Evolutionary conservation across 2,797 vertebrate species (phyloP).

Genomic region (Scolopax bukidnonensis): DNA sequence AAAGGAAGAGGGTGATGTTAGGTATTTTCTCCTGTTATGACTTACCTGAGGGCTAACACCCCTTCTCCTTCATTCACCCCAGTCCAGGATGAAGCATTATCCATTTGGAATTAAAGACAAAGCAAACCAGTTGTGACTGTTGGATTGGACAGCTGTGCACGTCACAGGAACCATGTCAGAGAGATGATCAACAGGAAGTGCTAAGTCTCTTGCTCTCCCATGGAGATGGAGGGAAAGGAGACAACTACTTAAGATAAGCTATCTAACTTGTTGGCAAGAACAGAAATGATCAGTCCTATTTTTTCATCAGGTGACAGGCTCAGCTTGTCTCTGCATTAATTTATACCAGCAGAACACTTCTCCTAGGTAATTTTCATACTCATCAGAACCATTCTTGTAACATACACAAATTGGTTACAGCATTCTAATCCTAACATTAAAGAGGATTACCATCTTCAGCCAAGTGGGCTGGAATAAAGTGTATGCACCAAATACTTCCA

Average conservation of each 20-base stretch:
- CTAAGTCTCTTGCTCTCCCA: background rate
- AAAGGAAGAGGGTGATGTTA: background rate
- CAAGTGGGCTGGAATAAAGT: background rate
- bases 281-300: background rate
- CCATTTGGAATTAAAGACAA: background rate
- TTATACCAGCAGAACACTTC: background rate
- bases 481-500: background rate
- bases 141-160: background rate
- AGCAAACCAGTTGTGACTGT: background rate
- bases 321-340: background rate
- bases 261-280: background rate
- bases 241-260: background rate
- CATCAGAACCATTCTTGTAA: background rate
- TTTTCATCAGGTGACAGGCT: background rate
- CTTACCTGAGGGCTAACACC: background rate
- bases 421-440: background rate
- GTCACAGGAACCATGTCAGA: background rate
- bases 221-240: background rate
- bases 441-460: background rate
- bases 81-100: background rate
- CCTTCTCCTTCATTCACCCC: background rate
- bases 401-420: background rate
- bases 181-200: accelerated
- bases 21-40: background rate
- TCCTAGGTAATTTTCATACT: background rate